Evolutionary conservation across 2,113 vertebrate genomes (phyloP), one percentile per base, ranked within the genome.

Genomic region (Xiphias gladius): DNA sequence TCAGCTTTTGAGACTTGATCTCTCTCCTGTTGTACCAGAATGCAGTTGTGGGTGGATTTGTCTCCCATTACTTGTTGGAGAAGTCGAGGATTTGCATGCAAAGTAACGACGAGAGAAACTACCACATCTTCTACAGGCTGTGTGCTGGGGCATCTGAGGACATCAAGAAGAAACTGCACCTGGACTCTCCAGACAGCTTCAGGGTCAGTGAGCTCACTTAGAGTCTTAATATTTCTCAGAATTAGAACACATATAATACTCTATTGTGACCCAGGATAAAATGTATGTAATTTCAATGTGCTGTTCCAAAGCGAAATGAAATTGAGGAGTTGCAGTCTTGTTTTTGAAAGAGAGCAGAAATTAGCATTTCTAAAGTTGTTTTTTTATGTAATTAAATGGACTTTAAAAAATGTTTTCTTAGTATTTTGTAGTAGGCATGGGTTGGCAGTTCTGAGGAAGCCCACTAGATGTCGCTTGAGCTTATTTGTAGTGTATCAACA

Each of bases 71-170:
- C 89, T 94, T 99, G 89, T 94, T 99, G 86, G 98, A 99, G 94
- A 99, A 99, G 94, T 99, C 98, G 12, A 96, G 98, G 89, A 99
- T 99, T 91, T 99, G 98, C 92, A 97, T 98, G 94, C 98, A 99
- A 94, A 97, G 98, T 76, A 96, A 96, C 84, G 98, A 99, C 39
- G 98, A 99, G 95, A 96, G 98, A 91, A 99, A 99, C 95, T 99
- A 99, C 22, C 98, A 99, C 93, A 99, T 99, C 80, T 99, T 99
- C 94, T 99, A 99, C 86, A 95, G 98, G 73, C 96, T 99, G 70
- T 99, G 98, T 83, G 98, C 98, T 0, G 98, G 98, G 37, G 98
- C 98, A 39, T 96, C 98, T 5, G 97, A 99, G 91, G 97, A 98
- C 83, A 97, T 97, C 90, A 97, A 97, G 84, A 95, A 97, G 92